A percentile compares a stretch with the other conserved stretches of the same genome.
Evolutionary conservation across 2,888 invertebrate genomes (phyloP).

Genomic region (Lampropteryx suffumata): DNA sequence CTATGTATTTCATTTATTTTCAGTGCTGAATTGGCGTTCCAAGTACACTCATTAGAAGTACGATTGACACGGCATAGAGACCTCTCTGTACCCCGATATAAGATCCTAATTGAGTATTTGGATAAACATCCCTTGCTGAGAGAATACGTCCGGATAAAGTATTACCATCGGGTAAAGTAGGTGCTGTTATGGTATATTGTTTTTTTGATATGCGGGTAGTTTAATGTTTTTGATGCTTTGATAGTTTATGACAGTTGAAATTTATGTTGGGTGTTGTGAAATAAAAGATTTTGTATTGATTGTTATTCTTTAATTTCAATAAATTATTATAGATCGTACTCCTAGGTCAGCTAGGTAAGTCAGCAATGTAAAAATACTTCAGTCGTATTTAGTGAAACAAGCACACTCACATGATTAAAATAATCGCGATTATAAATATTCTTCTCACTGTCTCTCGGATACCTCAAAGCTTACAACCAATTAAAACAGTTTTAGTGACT

Average conservation of each 20-base stretch:
- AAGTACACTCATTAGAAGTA: conserved; percentile 84
- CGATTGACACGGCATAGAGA: conserved; percentile 84
- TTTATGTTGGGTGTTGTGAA: background rate
- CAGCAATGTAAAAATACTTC: no score
- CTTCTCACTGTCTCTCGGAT: no score
- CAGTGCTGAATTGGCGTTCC: conserved; percentile 72
- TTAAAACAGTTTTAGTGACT: no score
- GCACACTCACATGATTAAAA: background rate
- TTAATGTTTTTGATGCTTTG: background rate
- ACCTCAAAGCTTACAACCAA: no score
- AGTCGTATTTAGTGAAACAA: no score
- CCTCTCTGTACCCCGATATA: conserved; percentile 76
- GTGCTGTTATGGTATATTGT: background rate
- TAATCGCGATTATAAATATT: background rate
- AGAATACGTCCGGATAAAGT: conserved; percentile 54
- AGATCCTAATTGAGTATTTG: conserved; percentile 61
- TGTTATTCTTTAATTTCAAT: background rate
- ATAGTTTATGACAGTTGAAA: conserved; percentile 3
- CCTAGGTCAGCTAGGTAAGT: no score
- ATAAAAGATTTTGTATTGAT: conserved; percentile 5
- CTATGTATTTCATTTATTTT: conserved; percentile 6
- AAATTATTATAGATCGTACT: no score
- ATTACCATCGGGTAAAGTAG: conserved; percentile 39
- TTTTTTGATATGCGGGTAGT: conserved; percentile 5
- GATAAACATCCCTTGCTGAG: conserved; percentile 66